A percentile compares a stretch with the other conserved stretches of the same genome.
Conservation (phyloP, 2,113 vertebrate genomes). For the Toxotes jaculatrix region DNA sequence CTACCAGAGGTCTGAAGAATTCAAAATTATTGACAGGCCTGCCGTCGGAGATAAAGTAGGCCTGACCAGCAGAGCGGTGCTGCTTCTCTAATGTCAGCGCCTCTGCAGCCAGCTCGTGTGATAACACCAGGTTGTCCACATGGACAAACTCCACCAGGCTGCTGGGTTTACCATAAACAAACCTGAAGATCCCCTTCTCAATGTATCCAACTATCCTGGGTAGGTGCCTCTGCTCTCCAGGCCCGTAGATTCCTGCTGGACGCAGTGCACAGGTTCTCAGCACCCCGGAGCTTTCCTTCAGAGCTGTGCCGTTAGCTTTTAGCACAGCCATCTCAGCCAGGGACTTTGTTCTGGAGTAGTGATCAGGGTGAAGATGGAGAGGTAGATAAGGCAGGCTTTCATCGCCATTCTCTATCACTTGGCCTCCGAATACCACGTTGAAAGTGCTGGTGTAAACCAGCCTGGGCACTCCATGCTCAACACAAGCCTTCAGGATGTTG, state of each 20-base stretch:
- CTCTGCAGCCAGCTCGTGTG: conserved; percentile 88
- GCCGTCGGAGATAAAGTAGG: conserved; percentile 96
- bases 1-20: conserved; percentile 93
- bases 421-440: conserved; percentile 94
- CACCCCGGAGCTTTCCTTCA: conserved; percentile 71
- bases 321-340: conserved; percentile 93
- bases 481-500: conserved; percentile 89
- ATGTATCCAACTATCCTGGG: conserved; percentile 93
- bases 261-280: conserved; percentile 91
- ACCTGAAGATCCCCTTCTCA: conserved; percentile 91
- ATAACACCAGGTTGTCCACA: conserved; percentile 92
- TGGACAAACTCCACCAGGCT: conserved; percentile 96
- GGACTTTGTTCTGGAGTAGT: conserved; percentile 96
- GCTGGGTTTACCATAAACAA: conserved; percentile 89
- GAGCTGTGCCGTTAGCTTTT: conserved; percentile 83
- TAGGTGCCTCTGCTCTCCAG: conserved; percentile 94
- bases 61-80: conserved; percentile 89
- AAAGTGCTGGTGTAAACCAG: conserved; percentile 96
- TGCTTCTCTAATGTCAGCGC: conserved; percentile 83
- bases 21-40: conserved; percentile 95
- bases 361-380: conserved; percentile 92
- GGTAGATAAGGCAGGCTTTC: conserved; percentile 95
- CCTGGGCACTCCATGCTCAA: conserved; percentile 80
- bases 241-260: conserved; percentile 94
- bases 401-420: conserved; percentile 91